Evolutionary conservation across 2,888 invertebrate genomes (phyloP).

Genomic region (Plusia festucae): DNA sequence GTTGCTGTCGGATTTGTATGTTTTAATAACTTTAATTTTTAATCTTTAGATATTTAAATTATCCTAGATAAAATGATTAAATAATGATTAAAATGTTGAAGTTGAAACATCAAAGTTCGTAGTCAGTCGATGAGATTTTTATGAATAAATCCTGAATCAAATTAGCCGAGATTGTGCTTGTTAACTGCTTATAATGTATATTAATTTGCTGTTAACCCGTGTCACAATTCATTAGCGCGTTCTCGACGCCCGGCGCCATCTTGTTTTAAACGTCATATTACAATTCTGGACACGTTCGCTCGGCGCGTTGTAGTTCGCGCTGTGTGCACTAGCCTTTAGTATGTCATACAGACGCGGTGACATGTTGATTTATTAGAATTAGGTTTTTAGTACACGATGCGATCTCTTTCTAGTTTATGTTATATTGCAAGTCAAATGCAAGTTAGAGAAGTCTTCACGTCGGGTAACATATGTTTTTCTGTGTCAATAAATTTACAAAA

Average conservation of each 20-base stretch:
- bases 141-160: slow-evolving; percentile 5
- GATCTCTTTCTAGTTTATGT: not conserved
- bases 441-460: not conserved
- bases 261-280: slow-evolving; percentile 73
- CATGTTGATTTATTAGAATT: slow-evolving; percentile 34
- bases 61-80: not conserved
- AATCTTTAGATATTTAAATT: not conserved
- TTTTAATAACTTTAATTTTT: not conserved
- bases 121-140: not conserved
- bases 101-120: not conserved
- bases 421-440: not conserved
- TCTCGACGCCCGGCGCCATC: slow-evolving; percentile 47
- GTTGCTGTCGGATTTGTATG: not conserved
- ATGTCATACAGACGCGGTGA: slow-evolving; percentile 14
- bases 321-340: slow-evolving; percentile 38
- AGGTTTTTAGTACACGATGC: not conserved
- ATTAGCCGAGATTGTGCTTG: slow-evolving; percentile 44
- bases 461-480: not conserved
- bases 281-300: slow-evolving; percentile 78
- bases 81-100: not conserved
- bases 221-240: slow-evolving; percentile 72
- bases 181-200: slow-evolving; percentile 54
- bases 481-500: not conserved
- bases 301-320: slow-evolving; percentile 47
- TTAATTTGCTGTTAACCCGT: slow-evolving; percentile 67